phyloP scores from a whole-genome alignment of 2,113 vertebrate species.

The Entelurus aequoreus region DNA sequence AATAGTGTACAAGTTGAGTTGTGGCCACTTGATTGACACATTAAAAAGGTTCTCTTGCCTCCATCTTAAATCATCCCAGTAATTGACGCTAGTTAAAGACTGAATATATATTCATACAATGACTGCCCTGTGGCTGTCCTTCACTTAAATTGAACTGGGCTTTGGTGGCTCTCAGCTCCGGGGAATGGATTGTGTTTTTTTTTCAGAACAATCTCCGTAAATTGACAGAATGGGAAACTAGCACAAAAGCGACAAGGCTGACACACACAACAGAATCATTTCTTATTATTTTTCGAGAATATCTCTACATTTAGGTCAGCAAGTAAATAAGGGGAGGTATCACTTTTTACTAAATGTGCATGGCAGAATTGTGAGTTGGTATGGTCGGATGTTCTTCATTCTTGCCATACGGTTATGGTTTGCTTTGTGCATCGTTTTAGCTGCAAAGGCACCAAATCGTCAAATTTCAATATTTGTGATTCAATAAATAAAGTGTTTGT shows the following conservation, averaged over 20 bases:
- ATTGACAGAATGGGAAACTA: conserved; percentile 3
- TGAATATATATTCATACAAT: conserved; percentile 46
- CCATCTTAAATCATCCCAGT: conserved; percentile 58
- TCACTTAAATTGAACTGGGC: conserved; percentile 28
- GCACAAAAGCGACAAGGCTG: neutral
- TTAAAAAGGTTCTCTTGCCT: conserved; percentile 34
- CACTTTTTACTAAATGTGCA: no score
- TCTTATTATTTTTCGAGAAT: no score
- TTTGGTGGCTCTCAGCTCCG: conserved; percentile 12
- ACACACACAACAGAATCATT: neutral
- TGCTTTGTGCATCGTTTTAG: no score
- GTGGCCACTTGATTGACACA: conserved; percentile 31
- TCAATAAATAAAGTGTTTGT: no score
- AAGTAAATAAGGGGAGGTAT: no score
- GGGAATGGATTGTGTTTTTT: neutral
- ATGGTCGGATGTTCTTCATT: no score
- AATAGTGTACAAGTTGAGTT: conserved; percentile 1
- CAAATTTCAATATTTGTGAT: no score
- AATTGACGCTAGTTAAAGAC: conserved; percentile 61
- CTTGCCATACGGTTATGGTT: no score
- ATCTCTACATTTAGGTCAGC: no score
- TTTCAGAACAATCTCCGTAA: neutral
- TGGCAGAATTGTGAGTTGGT: no score
- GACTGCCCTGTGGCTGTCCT: conserved; percentile 23
- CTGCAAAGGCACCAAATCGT: no score